Conservation (phyloP, 2,888 invertebrate genomes). For the Pelosia muscerda region DNA sequence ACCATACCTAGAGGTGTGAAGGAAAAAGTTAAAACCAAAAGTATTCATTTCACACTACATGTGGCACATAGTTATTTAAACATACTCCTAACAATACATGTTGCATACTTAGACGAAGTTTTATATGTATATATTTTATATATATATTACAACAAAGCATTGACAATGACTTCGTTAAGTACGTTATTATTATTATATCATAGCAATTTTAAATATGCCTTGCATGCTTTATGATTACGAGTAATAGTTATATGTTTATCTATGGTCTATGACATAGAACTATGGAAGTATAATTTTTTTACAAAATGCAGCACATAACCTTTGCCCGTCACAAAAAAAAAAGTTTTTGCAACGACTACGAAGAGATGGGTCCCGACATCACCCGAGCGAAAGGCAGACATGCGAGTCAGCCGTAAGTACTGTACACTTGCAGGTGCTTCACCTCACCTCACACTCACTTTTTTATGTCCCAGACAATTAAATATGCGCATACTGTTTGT, state of each 20-base stretch:
- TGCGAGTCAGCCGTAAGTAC: slow-evolving; percentile 33
- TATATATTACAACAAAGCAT: neutral
- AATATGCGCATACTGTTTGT: neutral
- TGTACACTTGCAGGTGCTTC: slow-evolving; percentile 48
- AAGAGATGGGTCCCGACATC: neutral
- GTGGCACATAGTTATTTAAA: no score
- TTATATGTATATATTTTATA: no score
- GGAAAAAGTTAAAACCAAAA: no score
- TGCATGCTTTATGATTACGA: neutral
- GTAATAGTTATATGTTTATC: no score
- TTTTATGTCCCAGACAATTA: slow-evolving; percentile 23
- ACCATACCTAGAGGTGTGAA: no score
- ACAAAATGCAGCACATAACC: neutral
- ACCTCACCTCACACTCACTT: slow-evolving; percentile 43
- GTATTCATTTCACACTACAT: neutral
- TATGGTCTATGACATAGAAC: no score
- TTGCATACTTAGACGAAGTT: neutral
- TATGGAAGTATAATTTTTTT: neutral
- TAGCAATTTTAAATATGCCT: neutral
- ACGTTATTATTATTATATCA: neutral
- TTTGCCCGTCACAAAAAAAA: neutral
- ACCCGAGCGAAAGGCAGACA: slow-evolving; percentile 7
- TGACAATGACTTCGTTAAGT: neutral
- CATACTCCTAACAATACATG: neutral
- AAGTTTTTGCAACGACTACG: neutral